Evolutionary conservation across 1,140 invertebrate genomes (phyloP), one percentile per base, ranked within the genome.

Genomic region (Lanistes nyassanus): DNA sequence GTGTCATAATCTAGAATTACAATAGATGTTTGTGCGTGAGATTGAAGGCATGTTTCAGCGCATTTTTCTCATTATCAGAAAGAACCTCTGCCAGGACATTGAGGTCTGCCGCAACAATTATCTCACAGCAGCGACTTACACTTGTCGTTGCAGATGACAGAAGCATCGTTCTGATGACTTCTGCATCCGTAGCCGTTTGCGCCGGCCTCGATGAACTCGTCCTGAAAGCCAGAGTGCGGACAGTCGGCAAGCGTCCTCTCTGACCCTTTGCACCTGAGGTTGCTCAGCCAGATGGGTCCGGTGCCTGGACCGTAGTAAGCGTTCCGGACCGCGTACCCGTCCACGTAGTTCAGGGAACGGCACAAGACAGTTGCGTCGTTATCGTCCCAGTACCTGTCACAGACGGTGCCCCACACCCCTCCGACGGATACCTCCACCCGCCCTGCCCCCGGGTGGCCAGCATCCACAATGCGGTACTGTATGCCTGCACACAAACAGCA

Each of bases 361-460:
- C 86, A 87, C 6, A 85, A 75, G 3, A 87, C 86, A 9, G 53
- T 42, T 3, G 86, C 83, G 53, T 86, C 86, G 13, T 62, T 78
- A 60, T 80, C 75, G 26, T 85, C 82, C 84, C 84, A 87, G 39
- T 76, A 81, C 31, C 79, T 74, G 75, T 83, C 81, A 77, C 86
- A 87, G 2, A 89, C 76, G 11, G 86, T 88, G 0, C 88, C 88
- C 84, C 86, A 87, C 26, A 76, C 65, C 21, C 80, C 80, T 56
- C 80, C 80, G 5, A 88, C 89, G 87, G 92, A 93, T 2, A 95
- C 91, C 90, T 95, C 94, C 16, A 95, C 85, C 74, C 93, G 90
- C 23, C 95, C 95, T 31, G 39, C 47, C 5, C 37, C 26, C 1
- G 75, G 66, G 26, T 55, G 76, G 51, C 65, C 71, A 11, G 23